Evolutionary conservation across 2,113 vertebrate genomes (phyloP), one percentile per base, ranked within the genome.

Genomic region (Scatophagus argus): DNA sequence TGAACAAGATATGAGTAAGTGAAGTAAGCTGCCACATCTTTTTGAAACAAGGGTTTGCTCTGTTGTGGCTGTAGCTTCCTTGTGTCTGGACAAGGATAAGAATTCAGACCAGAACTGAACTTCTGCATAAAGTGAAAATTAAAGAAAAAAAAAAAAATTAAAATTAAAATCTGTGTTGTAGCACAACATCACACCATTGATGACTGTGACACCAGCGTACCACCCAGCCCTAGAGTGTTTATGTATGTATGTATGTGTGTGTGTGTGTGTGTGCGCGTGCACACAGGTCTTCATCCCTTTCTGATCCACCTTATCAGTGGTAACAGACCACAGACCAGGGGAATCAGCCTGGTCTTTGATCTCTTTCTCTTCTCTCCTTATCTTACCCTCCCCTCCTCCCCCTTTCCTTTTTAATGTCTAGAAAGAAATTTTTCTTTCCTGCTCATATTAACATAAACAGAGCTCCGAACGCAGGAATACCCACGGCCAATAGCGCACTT

Each of bases 261-360:
- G 62, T 58, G 67, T 16, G 46, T 31, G 46, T 38, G 32, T 16
- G 17, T 14, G 34, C 3, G 17, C 2, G 13, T 7, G 9, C 4
- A 7, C 19, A 3, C 12, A 43, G 31, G 39, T 77, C 65, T 63
- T 36, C 60, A 55, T 74, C 56, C 44, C 36, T 49, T 74, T 31
- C 82, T 86, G 81, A 89, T 88, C 81, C 73, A 86, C 66, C 88
- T 92, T 93, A 92, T 93, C 91, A 91, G 87, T 8, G 12, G 23
- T 59, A 86, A 38, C 92, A 93, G 87, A 90, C 76, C 85, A 79
- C 74, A 74, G 86, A 58, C 77, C 79, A 77, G 64, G 65, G 82
- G 69, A 88, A 72, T 79, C 77, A 84, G 77, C 75, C 74, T 55
- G 4, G 8, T 66, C 77, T 87, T 87, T 91, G 79, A 89, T 87